Conservation (phyloP, 2,888 invertebrate genomes). For the Athripsodes cinereus region DNA sequence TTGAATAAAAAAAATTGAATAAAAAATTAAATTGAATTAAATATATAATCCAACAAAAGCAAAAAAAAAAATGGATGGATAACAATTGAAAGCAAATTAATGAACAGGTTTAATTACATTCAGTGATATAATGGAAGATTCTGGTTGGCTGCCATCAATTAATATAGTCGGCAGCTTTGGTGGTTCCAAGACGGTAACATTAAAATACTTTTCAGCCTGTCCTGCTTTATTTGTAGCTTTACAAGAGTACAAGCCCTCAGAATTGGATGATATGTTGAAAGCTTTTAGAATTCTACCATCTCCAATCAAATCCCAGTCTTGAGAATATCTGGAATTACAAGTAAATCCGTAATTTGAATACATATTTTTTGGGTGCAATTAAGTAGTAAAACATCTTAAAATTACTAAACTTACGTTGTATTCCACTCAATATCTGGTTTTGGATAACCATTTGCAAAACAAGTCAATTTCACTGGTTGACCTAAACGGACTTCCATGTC, state of each 20-base stretch:
- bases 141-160: slow-evolving; percentile 4
- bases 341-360: neutral
- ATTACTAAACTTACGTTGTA: slow-evolving; percentile 35
- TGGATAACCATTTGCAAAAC: slow-evolving; percentile 43
- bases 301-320: slow-evolving; percentile 34
- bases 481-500: slow-evolving; percentile 39
- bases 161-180: slow-evolving; percentile 25
- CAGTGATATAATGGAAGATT: slow-evolving; percentile 29
- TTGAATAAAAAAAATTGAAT: too few species aligned
- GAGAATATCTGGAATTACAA: slow-evolving; percentile 10
- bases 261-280: slow-evolving; percentile 31
- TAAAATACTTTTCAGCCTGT: slow-evolving; percentile 43
- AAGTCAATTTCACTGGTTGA: slow-evolving; percentile 41
- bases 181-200: slow-evolving; percentile 42
- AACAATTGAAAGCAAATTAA: too few species aligned
- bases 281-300: slow-evolving; percentile 32
- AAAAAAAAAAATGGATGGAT: too few species aligned
- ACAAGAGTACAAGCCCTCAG: slow-evolving; percentile 53
- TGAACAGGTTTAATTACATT: too few species aligned
- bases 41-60: too few species aligned
- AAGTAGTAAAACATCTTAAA: too few species aligned
- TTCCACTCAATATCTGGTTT: slow-evolving; percentile 41
- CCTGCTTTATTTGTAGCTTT: slow-evolving; percentile 57
- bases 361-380: neutral
- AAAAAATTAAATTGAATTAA: too few species aligned